phyloP scores from a whole-genome alignment of 2,113 vertebrate genomes.

The Cervus canadensis region DNA sequence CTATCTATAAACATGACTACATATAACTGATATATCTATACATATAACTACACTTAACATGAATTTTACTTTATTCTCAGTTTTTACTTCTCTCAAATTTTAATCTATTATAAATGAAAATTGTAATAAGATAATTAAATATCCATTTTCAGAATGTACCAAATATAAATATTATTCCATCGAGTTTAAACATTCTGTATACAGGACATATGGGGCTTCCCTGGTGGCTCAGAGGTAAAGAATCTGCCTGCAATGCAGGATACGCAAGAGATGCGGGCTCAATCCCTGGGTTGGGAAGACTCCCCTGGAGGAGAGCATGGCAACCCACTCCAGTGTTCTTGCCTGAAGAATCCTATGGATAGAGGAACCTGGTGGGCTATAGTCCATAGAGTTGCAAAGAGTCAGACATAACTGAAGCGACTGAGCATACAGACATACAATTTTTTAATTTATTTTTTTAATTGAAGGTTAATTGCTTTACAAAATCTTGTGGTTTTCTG shows the following conservation, averaged over 20 bases:
- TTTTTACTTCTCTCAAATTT: neutral
- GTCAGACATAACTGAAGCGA: neutral
- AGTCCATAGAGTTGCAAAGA: neutral
- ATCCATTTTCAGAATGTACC: neutral
- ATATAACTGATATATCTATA: neutral
- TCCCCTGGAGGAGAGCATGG: neutral
- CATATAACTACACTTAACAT: neutral
- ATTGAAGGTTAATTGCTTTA: neutral
- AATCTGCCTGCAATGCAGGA: neutral
- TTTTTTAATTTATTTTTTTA: neutral
- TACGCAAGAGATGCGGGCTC: neutral
- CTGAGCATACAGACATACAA: neutral
- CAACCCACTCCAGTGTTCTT: neutral
- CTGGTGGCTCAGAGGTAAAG: neutral
- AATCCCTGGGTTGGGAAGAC: neutral
- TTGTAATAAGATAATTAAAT: neutral
- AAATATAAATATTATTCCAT: neutral
- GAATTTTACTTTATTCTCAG: neutral
- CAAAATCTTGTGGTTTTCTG: neutral
- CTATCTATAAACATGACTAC: neutral
- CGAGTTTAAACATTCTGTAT: neutral
- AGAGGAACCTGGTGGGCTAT: neutral
- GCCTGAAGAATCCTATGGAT: neutral
- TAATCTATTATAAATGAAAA: neutral
- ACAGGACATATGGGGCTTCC: neutral